Conservation (phyloP, 2,888 invertebrate genomes). For the Agrochola circellaris region DNA sequence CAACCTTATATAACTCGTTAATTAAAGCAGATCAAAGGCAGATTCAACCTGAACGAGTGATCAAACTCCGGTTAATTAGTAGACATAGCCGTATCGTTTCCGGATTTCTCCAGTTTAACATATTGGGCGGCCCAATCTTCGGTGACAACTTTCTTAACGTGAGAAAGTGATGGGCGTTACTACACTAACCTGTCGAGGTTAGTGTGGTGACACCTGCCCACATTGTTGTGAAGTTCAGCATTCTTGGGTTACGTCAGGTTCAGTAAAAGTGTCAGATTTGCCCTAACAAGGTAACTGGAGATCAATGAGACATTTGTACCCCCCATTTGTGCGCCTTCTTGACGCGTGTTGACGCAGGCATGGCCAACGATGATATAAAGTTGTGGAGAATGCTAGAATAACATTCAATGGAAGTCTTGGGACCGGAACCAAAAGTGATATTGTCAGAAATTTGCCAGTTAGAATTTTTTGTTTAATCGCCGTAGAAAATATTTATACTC, state of each 20-base stretch:
- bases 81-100: conserved; percentile 48
- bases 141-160: conserved; percentile 67
- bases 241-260: conserved; percentile 56
- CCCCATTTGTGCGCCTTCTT: conserved; percentile 1
- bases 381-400: background rate
- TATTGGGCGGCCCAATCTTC: conserved; percentile 55
- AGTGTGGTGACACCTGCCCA: conserved; percentile 50
- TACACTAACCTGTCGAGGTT: conserved; percentile 26
- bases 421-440: background rate
- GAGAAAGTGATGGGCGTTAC: conserved; percentile 59
- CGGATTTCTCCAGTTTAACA: conserved; percentile 68
- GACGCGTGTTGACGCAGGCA: conserved; percentile 30
- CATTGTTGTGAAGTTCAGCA: conserved; percentile 54
- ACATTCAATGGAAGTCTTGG: background rate
- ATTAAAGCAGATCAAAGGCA: conserved; percentile 34
- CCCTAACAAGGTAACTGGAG: conserved; percentile 58
- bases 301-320: conserved; percentile 8
- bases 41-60: conserved; percentile 37
- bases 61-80: conserved; percentile 52
- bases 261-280: conserved; percentile 59
- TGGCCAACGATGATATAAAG: background rate
- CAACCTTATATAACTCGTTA: conserved; percentile 36
- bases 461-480: background rate
- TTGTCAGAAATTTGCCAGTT: no score
- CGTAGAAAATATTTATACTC: background rate